Evolutionary conservation across 2,113 vertebrate genomes (phyloP), one percentile per base, ranked within the genome.

Genomic region (Budorcas taxicolor): DNA sequence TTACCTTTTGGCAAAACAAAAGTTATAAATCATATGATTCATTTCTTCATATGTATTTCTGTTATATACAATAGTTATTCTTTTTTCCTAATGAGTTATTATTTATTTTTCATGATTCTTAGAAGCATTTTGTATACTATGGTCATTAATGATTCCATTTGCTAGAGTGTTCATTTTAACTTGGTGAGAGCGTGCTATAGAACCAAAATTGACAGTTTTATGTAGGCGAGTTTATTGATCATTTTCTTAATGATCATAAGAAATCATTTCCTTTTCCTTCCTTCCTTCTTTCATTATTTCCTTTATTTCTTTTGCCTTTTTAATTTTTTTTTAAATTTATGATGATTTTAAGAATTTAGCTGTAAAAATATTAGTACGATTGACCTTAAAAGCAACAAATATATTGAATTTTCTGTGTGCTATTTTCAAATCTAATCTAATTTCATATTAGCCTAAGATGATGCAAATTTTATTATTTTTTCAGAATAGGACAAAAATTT

Each of bases 291-390:
- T 6, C 5, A 47, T 78, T 29, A 29, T 78, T 47, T 80, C 15
- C 23, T 10, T 67, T 57, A 27, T 47, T 84, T 67, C 6, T 23
- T 82, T 97, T 87, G 23, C 29, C 36, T 76, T 76, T 93, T 62
- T 5, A 87, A 50, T 87, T 86, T 64, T 7, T 84, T 1, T 89
- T 88, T 1, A 57, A 92, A 4, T 2, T 94, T 7, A 84, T 96
- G 16, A 90, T 5, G 0, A 33, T 25, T 96, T 91, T 29, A 91
- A 82, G 64, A 83, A 83, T 87, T 29, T 91, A 60, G 58, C 94
- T 89, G 80, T 89, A 97, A 21, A 96, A 74, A 94, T 64, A 94
- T 47, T 16, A 97, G 19, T 11, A 96, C 1, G 93, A 94, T 6
- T 33, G 57, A 25, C 3, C 2, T 12, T 74, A 91, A 11, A 76